phyloP scores from a whole-genome alignment of 2,113 vertebrate genomes.

The Vidua macroura region DNA sequence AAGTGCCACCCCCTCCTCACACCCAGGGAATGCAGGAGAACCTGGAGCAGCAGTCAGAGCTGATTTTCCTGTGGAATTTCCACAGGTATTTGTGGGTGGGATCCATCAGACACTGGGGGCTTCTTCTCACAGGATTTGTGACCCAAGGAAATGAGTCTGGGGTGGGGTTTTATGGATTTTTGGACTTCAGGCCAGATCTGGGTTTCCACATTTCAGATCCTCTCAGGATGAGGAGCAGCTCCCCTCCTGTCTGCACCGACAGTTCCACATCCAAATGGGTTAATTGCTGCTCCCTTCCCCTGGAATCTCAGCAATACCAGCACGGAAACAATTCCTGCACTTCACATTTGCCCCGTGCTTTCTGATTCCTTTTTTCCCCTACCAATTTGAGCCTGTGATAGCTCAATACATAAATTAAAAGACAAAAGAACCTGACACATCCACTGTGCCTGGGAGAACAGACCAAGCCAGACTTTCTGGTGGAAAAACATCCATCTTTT shows the following conservation, averaged over 20 bases:
- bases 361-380: neutral
- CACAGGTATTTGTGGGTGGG: neutral
- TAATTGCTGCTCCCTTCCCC: neutral
- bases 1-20: rapidly evolving
- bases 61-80: rapidly evolving
- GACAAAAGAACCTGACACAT: neutral
- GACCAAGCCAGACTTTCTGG: neutral
- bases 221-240: neutral
- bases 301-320: neutral
- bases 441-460: neutral
- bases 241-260: neutral
- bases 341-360: neutral
- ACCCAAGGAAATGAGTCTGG: neutral
- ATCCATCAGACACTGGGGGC: rapidly evolving
- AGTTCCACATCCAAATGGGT: neutral
- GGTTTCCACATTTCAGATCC: neutral
- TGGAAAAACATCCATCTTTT: neutral
- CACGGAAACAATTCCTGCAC: neutral
- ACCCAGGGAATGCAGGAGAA: neutral
- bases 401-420: neutral
- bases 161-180: neutral
- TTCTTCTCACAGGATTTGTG: neutral
- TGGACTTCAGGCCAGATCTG: neutral
- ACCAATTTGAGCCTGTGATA: neutral
- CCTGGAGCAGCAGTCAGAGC: neutral